Evolutionary conservation across 2,888 invertebrate genomes (phyloP).

Genomic region (Blastobasis lacticolella): DNA sequence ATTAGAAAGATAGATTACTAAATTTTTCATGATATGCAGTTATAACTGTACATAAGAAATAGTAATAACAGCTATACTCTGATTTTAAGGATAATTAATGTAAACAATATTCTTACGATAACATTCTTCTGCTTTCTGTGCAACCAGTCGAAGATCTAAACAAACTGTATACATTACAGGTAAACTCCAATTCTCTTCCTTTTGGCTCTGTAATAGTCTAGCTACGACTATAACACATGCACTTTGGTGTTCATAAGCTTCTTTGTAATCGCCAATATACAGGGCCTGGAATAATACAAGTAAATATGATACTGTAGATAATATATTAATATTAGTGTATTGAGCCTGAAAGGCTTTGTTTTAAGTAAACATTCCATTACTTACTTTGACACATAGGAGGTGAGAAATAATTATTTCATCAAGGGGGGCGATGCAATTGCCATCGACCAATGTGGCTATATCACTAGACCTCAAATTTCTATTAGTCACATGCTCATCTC

Average conservation of each 20-base stretch:
- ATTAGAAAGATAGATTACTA: no score
- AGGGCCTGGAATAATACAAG: conserved; percentile 48
- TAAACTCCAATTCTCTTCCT: conserved; percentile 98
- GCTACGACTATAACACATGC: conserved; percentile 84
- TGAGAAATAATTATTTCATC: conserved; percentile 85
- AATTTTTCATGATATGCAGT: no score
- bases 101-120: conserved; percentile 33
- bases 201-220: conserved; percentile 87
- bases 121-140: conserved; percentile 81
- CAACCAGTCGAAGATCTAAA: conserved; percentile 89
- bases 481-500: conserved; percentile 83
- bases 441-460: conserved; percentile 80
- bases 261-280: conserved; percentile 65
- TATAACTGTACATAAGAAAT: no score
- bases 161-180: conserved; percentile 93
- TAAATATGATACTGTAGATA: neutral
- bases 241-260: conserved; percentile 87
- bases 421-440: conserved; percentile 80
- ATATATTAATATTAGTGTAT: neutral
- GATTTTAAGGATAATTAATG: no score
- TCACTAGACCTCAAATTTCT: conserved; percentile 79
- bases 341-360: neutral
- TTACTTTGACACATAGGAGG: conserved; percentile 79
- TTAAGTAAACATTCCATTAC: conserved; percentile 1
- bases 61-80: no score